Conservation (phyloP, 2,113 vertebrate species). For the Nipponia nippon region DNA sequence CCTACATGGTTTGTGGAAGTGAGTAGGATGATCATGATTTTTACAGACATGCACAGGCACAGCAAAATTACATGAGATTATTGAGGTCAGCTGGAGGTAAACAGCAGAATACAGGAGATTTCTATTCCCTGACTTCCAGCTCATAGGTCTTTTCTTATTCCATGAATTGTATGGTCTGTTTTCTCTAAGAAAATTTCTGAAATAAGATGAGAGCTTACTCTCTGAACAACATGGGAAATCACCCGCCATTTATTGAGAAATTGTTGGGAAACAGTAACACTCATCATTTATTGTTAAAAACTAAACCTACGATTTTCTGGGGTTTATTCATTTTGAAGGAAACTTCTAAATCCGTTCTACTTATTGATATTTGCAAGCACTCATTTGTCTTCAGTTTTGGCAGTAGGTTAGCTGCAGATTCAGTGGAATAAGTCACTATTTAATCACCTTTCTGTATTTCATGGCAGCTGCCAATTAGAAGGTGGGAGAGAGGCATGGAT, state of each 20-base stretch:
- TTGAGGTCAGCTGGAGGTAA: neutral
- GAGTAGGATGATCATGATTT: neutral
- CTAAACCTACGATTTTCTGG: neutral
- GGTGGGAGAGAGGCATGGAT: constrained; percentile 13
- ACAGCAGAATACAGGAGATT: neutral
- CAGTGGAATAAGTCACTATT: constrained; percentile 1
- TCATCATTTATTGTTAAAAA: neutral
- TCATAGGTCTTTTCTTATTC: neutral
- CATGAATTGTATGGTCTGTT: neutral
- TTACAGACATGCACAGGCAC: neutral
- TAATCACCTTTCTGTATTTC: constrained; percentile 26
- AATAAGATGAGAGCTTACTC: neutral
- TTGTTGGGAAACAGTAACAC: neutral
- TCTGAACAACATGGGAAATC: neutral
- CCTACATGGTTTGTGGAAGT: neutral
- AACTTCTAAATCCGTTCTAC: neutral
- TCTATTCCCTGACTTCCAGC: neutral
- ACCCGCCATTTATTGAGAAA: neutral
- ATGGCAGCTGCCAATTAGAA: constrained; percentile 15
- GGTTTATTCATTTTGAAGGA: neutral
- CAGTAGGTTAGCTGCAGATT: neutral
- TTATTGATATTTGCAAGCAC: neutral
- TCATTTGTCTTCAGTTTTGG: neutral
- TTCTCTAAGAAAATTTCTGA: neutral
- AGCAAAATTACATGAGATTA: neutral